Evolutionary conservation across 2,888 invertebrate genomes (phyloP).

Genomic region (Ectemnius lituratus): DNA sequence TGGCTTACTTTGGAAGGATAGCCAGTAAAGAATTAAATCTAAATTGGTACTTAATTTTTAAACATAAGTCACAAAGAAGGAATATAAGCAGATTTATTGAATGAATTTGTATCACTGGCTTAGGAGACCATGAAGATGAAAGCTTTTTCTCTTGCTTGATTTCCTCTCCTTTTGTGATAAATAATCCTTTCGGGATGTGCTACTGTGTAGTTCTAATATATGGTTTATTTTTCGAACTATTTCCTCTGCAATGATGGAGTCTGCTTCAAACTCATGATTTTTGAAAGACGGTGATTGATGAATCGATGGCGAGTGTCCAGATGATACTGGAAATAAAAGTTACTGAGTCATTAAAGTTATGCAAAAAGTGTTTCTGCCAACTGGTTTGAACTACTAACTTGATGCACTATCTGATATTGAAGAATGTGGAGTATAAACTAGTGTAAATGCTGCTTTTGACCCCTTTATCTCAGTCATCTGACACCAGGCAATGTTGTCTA

Average conservation of each 20-base stretch:
- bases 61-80: too few species aligned
- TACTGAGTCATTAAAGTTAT: too few species aligned
- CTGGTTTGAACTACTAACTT: constrained; percentile 26
- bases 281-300: constrained; percentile 84
- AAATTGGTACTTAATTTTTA: too few species aligned
- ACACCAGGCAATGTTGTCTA: constrained; percentile 93
- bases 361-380: not conserved
- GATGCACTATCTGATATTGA: constrained; percentile 54
- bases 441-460: constrained; percentile 85
- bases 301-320: constrained; percentile 68
- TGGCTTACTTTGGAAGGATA: too few species aligned
- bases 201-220: constrained; percentile 90
- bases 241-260: constrained; percentile 86
- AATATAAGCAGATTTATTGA: too few species aligned
- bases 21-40: not conserved
- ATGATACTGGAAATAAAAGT: constrained; percentile 60
- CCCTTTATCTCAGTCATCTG: constrained; percentile 89
- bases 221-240: constrained; percentile 93
- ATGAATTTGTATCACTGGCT: too few species aligned
- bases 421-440: constrained; percentile 82
- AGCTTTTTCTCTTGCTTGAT: constrained; percentile 82
- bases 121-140: constrained; percentile 77
- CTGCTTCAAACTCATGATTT: constrained; percentile 93
- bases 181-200: constrained; percentile 90
- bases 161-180: constrained; percentile 87